These are phyloP conservation scores for Myocastor coypus DNA, from an alignment of 2,113 vertebrate species.

Conservation along the genomic window DNA sequence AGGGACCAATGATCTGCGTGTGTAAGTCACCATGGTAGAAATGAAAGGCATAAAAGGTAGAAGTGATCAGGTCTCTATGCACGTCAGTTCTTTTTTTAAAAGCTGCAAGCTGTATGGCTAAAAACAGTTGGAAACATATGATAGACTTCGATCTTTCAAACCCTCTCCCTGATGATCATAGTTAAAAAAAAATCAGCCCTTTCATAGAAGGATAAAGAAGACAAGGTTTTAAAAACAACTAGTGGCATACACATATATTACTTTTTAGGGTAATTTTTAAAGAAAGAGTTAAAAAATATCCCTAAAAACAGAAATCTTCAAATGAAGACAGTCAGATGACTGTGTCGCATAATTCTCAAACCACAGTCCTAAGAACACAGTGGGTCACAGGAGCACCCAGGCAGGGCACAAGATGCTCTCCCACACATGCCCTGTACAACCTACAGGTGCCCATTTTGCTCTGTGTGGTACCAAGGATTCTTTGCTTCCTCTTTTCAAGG, in stretches of 20 bases:
- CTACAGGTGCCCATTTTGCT: neutral
- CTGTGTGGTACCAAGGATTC: neutral
- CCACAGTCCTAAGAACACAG: neutral
- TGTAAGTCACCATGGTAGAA: neutral
- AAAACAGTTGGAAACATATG: neutral
- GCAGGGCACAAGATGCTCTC: neutral
- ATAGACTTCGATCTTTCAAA: neutral
- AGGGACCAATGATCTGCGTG: neutral
- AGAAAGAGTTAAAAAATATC: neutral
- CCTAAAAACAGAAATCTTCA: neutral
- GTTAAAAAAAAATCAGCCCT: neutral
- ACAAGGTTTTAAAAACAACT: neutral
- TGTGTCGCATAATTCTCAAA: neutral
- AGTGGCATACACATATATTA: neutral
- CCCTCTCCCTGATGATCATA: neutral
- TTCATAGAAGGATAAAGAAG: slow-evolving; percentile 26
- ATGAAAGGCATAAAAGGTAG: neutral
- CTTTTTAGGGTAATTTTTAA: slow-evolving; percentile 3
- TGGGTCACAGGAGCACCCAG: neutral
- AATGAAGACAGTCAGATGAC: neutral
- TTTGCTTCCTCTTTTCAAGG: neutral
- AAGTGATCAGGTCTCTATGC: neutral
- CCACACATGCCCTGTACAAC: neutral
- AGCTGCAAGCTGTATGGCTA: neutral
- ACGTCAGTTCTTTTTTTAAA: neutral